Evolutionary conservation across 2,113 vertebrate species (phyloP).

Genomic region (Lophochroa leadbeateri): DNA sequence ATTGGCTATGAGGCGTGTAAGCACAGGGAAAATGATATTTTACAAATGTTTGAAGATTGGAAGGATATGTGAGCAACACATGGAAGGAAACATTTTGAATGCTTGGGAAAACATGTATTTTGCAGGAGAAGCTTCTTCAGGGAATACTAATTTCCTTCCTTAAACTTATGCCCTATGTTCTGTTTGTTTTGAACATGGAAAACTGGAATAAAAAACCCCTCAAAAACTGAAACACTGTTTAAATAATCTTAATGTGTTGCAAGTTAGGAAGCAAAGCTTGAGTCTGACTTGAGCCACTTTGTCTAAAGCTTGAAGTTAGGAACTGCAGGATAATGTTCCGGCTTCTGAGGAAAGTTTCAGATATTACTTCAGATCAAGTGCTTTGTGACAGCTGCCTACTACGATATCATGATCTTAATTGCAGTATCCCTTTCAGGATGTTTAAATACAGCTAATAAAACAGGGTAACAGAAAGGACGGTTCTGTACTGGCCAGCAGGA

Average conservation of each 20-base stretch:
- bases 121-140: not conserved
- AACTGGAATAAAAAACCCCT: rapidly evolving
- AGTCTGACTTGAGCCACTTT: not conserved
- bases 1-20: not conserved
- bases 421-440: not conserved
- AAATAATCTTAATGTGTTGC: not conserved
- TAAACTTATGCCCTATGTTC: not conserved
- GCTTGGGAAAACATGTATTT: not conserved
- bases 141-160: not conserved
- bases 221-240: not conserved
- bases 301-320: not conserved
- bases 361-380: not conserved
- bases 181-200: not conserved
- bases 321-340: not conserved
- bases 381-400: not conserved
- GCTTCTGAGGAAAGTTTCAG: not conserved
- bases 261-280: not conserved
- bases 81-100: not conserved
- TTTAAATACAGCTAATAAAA: not conserved
- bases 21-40: not conserved
- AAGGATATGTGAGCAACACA: not conserved
- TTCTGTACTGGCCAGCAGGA: not conserved
- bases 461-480: not conserved
- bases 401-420: not conserved
- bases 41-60: not conserved